phyloP scores from a whole-genome alignment of 2,797 vertebrate species.

The Pseudomugil gertrudae region DNA sequence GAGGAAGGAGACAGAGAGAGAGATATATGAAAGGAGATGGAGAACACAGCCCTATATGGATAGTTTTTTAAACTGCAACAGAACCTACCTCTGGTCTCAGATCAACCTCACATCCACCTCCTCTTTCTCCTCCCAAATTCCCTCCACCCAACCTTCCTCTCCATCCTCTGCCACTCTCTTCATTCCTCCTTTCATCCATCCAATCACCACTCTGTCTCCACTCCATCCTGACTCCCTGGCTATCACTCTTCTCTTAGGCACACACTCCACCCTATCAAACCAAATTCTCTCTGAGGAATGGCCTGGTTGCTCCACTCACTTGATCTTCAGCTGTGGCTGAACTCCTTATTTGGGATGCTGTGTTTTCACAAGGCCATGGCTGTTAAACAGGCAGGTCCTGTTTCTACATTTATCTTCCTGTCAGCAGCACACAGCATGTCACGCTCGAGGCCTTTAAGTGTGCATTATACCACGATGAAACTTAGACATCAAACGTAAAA shows the following conservation, averaged over 20 bases:
- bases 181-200: conserved; percentile 37
- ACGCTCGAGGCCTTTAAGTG: conserved; percentile 17
- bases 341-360: conserved; percentile 90
- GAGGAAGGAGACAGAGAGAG: conserved; percentile 61
- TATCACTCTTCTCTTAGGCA: conserved; percentile 50
- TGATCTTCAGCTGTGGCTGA: conserved; percentile 61
- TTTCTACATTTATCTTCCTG: conserved; percentile 87
- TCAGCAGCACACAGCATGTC: conserved; percentile 45
- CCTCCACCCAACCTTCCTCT: conserved; percentile 40
- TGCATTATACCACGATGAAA: conserved; percentile 11
- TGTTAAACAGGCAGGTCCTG: conserved; percentile 60
- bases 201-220: conserved; percentile 53
- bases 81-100: conserved; percentile 76
- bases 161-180: conserved; percentile 41
- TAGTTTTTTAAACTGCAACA: conserved; percentile 82
- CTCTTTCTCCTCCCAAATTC: conserved; percentile 33
- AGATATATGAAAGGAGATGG: conserved; percentile 62
- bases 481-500: conserved; percentile 4
- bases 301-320: conserved; percentile 72
- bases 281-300: conserved; percentile 78
- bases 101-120: conserved; percentile 53
- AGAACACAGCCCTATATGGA: conserved; percentile 75
- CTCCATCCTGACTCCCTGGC: conserved; percentile 50
- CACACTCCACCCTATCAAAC: conserved; percentile 63
- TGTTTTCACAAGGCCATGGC: conserved; percentile 76